These are phyloP conservation scores for Pteronotus mesoamericanus DNA, from an alignment of 2,797 vertebrate species.

Conservation along the genomic window DNA sequence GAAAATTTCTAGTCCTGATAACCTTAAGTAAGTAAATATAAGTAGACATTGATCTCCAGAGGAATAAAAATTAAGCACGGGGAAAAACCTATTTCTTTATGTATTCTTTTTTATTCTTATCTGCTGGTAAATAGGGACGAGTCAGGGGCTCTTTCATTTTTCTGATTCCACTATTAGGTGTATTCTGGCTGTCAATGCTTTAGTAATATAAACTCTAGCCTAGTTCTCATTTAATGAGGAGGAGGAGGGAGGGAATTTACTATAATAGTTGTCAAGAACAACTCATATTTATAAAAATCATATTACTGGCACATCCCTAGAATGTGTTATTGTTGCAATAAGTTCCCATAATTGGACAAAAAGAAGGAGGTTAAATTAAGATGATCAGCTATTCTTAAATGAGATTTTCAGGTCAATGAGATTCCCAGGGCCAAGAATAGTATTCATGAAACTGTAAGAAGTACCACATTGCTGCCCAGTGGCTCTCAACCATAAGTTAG, in stretches of 20 bases:
- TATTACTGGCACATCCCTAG: neutral
- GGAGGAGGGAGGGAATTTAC: neutral
- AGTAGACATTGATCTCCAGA: neutral
- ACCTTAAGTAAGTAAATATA: neutral
- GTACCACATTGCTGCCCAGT: neutral
- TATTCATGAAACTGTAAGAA: neutral
- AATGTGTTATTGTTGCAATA: neutral
- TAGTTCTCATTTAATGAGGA: neutral
- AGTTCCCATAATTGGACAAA: neutral
- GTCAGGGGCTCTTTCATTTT: neutral
- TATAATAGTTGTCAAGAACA: neutral
- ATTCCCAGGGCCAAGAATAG: neutral
- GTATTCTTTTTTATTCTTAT: neutral
- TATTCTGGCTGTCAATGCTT: neutral
- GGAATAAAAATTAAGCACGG: neutral
- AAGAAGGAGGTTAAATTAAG: neutral
- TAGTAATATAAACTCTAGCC: neutral
- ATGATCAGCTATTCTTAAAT: neutral
- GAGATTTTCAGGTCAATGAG: slow-evolving; percentile 10
- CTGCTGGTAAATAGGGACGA: neutral
- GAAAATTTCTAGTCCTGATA: neutral
- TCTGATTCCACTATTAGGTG: neutral
- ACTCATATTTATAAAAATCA: neutral
- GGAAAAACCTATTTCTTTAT: neutral
- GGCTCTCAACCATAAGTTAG: slow-evolving; percentile 6